Conservation (phyloP, 2,888 invertebrate genomes). For the Drosophila affinis region DNA sequence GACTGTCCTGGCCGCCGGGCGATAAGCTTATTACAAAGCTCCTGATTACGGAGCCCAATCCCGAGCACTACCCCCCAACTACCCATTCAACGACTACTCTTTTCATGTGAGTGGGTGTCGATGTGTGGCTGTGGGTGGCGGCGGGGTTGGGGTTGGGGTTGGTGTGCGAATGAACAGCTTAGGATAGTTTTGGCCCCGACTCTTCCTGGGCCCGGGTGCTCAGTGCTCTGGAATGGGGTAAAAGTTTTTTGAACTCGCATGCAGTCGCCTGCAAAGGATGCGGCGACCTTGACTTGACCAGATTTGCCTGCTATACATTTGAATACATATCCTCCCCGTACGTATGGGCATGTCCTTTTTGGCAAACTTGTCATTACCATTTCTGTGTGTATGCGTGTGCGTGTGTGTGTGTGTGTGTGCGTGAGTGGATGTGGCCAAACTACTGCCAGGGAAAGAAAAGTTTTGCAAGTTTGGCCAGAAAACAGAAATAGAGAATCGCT, state of each 20-base stretch:
- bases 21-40: slow-evolving; percentile 56
- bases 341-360: slow-evolving; percentile 25
- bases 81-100: neutral
- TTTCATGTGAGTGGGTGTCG: neutral
- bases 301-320: slow-evolving; percentile 11
- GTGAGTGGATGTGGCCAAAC: slow-evolving; percentile 1
- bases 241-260: slow-evolving; percentile 52
- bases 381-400: slow-evolving; percentile 6
- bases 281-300: slow-evolving; percentile 38
- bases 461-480: neutral
- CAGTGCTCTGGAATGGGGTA: slow-evolving; percentile 16
- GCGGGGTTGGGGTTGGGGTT: neutral
- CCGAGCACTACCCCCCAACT: slow-evolving; percentile 1
- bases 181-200: slow-evolving; percentile 48
- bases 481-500: neutral
- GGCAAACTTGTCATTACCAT: slow-evolving; percentile 47
- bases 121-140: neutral
- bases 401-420: slow-evolving; percentile 4
- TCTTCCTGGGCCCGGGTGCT: slow-evolving; percentile 14
- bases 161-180: slow-evolving; percentile 43
- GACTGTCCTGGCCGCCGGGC: slow-evolving; percentile 27
- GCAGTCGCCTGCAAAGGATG: slow-evolving; percentile 33
- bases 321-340: neutral
- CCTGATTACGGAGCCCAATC: slow-evolving; percentile 24
- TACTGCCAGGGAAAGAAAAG: slow-evolving; percentile 9